These are phyloP conservation scores for Blastobasis lacticolella DNA, from an alignment of 2,888 invertebrate genomes.

Conservation along the genomic window DNA sequence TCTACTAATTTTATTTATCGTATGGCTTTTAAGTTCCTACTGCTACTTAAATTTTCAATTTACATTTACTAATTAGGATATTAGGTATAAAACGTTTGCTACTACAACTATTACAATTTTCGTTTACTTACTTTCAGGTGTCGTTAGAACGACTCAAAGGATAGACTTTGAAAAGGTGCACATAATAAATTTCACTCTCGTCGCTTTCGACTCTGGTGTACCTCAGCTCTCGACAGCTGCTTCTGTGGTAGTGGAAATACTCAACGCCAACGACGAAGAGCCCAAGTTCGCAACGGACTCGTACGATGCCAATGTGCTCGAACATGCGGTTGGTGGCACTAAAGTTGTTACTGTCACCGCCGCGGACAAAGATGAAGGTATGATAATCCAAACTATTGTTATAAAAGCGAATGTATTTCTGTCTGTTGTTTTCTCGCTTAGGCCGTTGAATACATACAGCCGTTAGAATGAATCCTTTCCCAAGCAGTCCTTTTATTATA, in stretches of 20 bases:
- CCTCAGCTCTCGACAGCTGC: slow-evolving; percentile 88
- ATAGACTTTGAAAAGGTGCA: slow-evolving; percentile 90
- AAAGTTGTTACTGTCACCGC: slow-evolving; percentile 83
- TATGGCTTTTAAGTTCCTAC: no score
- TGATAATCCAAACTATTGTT: neutral
- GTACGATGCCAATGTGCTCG: slow-evolving; percentile 82
- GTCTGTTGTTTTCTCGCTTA: no score
- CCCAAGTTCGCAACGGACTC: slow-evolving; percentile 80
- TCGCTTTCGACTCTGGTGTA: slow-evolving; percentile 90
- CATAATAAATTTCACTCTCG: slow-evolving; percentile 83
- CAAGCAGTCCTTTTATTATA: no score
- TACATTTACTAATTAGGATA: no score
- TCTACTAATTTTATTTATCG: no score
- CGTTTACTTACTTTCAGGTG: slow-evolving; percentile 60
- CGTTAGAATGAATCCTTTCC: no score
- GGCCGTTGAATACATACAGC: no score
- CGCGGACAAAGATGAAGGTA: slow-evolving; percentile 84
- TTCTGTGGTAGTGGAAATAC: slow-evolving; percentile 82
- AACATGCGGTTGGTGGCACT: slow-evolving; percentile 84
- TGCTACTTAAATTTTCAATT: no score
- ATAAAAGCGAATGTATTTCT: no score
- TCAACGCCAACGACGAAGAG: slow-evolving; percentile 91
- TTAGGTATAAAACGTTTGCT: no score
- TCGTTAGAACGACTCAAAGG: slow-evolving; percentile 82
- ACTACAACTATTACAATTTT: no score